Evolutionary conservation across 2,797 vertebrate species (phyloP).

Genomic region (Siniperca scherzeri): DNA sequence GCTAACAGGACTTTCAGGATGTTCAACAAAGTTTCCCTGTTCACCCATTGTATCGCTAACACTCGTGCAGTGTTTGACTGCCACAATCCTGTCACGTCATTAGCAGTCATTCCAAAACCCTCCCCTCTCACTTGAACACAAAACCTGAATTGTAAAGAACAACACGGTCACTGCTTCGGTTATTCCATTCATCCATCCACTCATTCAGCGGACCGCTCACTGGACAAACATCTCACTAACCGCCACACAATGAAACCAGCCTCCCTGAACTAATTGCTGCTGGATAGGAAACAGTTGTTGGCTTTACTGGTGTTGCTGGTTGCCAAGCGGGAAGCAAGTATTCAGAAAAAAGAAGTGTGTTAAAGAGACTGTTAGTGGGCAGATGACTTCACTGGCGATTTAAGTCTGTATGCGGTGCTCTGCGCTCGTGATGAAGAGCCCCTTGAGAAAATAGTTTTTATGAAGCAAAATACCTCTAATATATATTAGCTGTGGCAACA

Average conservation of each 20-base stretch:
- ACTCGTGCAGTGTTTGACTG: not conserved
- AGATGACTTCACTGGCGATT: constrained; percentile 8
- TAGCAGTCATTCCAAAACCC: not conserved
- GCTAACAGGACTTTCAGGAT: not conserved
- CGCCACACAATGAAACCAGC: constrained; percentile 39
- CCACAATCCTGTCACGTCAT: not conserved
- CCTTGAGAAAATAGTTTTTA: not conserved
- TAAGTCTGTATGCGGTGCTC: not conserved
- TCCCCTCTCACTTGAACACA: constrained; percentile 17
- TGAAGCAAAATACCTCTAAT: not conserved
- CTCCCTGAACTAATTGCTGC: constrained; percentile 54
- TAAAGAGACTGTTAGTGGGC: constrained; percentile 7
- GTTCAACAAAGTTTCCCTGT: not conserved
- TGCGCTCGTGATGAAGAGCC: not conserved
- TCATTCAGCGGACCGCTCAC: constrained; percentile 7
- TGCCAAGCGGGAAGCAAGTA: constrained; percentile 45
- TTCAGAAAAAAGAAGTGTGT: constrained; percentile 17
- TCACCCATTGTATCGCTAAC: not conserved
- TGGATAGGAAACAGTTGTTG: constrained; percentile 53
- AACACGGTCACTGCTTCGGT: constrained; percentile 20
- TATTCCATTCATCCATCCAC: not conserved
- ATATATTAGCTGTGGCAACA: not conserved
- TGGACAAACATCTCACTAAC: constrained; percentile 54
- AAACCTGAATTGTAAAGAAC: constrained; percentile 7
- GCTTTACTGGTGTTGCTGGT: constrained; percentile 18